Base-by-base conservation (phyloP, 2,113 vertebrate species). In the Guaruba guarouba region DNA sequence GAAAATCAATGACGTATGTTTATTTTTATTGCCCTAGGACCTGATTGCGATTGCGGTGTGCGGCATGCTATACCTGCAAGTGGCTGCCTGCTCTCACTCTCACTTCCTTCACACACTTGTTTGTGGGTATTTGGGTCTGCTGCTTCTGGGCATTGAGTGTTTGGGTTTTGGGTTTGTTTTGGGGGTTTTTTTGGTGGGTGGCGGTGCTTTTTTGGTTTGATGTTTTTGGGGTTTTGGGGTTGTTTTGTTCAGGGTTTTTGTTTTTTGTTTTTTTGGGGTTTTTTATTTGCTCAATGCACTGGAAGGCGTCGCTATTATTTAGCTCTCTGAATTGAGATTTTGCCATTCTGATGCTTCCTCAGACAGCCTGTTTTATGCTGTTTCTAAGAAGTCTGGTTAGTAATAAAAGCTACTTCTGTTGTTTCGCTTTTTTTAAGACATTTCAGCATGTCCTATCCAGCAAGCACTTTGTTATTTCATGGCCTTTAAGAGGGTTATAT, bases 1-100 rank as follows among this genome's bases (percentile, higher is more conserved):
- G 98, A 99, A 99, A 99, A 99, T 99, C 98, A 99, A 99, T 98
- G 99, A 99, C 98, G 99, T 99, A 99, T 99, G 99, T 99, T 98
- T 98, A 98, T 99, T 99, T 99, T 98, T 98, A 98, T 98, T 98
- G 98, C 97, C 97, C 97, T 98, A 98, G 98, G 98, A 98, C 98
- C 98, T 97, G 98, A 97, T 98, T 98, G 98, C 98, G 98, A 98
- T 97, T 99, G 98, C 98, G 97, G 97, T 98, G 98, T 98, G 98
- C 98, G 98, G 98, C 99, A 99, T 99, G 99, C 98, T 98, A 97
- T 98, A 97, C 97, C 98, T 98, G 98, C 98, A 97, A 97, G 97
- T 98, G 98, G 98, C 98, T 98, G 98, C 98, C 98, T 98, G 98
- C 98, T 98, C 97, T 98, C 94, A 97, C 96, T 98, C 97, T 98